These are phyloP conservation scores for Carterocephalus palaemon DNA, from an alignment of 2,888 invertebrate species.

Conservation along the genomic window DNA sequence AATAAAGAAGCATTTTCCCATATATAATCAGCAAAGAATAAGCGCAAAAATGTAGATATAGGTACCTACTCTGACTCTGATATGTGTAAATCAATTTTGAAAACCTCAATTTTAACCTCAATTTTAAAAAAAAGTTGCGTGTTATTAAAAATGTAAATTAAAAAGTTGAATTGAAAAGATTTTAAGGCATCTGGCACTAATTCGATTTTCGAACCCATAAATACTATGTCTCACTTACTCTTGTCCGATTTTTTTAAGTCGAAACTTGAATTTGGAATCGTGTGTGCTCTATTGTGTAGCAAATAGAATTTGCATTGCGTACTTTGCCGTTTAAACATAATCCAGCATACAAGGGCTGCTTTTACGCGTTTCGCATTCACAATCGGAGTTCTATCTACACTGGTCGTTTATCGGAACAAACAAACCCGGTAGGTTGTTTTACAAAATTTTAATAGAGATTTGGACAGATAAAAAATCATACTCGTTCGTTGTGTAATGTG, in stretches of 20 bases:
- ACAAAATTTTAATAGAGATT: slow-evolving; percentile 54
- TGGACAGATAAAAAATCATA: slow-evolving; percentile 36
- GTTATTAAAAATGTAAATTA: too few relatives aligned
- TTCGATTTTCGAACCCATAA: neutral
- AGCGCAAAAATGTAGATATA: too few relatives aligned
- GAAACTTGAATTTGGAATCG: slow-evolving; percentile 72
- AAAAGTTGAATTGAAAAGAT: too few relatives aligned
- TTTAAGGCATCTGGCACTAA: too few relatives aligned
- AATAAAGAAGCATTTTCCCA: too few relatives aligned
- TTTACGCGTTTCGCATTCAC: neutral
- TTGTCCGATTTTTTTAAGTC: slow-evolving; percentile 42
- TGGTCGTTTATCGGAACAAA: slow-evolving; percentile 33
- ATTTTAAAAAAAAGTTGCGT: too few relatives aligned
- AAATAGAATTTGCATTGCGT: slow-evolving; percentile 68
- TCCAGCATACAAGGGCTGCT: slow-evolving; percentile 40
- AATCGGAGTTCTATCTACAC: slow-evolving; percentile 9
- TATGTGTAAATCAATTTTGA: too few relatives aligned
- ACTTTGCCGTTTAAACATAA: slow-evolving; percentile 40
- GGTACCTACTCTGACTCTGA: too few relatives aligned
- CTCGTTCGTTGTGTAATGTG: slow-evolving; percentile 13
- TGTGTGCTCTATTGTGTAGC: slow-evolving; percentile 73
- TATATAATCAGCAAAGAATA: too few relatives aligned
- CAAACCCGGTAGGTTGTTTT: slow-evolving; percentile 43
- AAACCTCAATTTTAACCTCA: too few relatives aligned
- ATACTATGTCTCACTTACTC: neutral